Evolutionary conservation across 2,797 vertebrate genomes (phyloP).

Genomic region (Semotilus atromaculatus): DNA sequence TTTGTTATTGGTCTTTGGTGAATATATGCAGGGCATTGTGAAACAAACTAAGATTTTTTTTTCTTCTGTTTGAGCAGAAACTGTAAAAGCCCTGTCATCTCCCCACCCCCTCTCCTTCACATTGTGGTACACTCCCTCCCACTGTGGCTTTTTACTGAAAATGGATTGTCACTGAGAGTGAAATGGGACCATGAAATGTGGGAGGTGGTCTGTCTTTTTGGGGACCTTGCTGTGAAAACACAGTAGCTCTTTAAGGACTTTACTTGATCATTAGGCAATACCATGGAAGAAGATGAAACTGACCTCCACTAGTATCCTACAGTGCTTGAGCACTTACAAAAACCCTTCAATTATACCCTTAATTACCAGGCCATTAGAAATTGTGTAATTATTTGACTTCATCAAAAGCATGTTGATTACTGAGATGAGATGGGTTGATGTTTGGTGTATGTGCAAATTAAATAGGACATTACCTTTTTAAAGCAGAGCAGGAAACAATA

Average conservation of each 20-base stretch:
- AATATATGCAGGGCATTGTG: conserved; percentile 29
- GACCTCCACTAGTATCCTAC: conserved; percentile 66
- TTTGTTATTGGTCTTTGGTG: conserved; percentile 38
- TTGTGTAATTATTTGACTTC: conserved; percentile 64
- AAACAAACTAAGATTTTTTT: conserved; percentile 39
- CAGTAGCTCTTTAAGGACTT: conserved; percentile 59
- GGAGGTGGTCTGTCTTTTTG: conserved; percentile 66
- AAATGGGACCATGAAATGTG: conserved; percentile 57
- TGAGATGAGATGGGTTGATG: conserved; percentile 56
- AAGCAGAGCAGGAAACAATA: conserved; percentile 30
- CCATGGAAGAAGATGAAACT: conserved; percentile 64
- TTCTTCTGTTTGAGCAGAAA: conserved; percentile 37
- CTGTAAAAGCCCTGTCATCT: conserved; percentile 44
- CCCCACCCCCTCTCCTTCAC: conserved; percentile 57
- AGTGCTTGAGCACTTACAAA: conserved; percentile 36
- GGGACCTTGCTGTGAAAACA: conserved; percentile 73
- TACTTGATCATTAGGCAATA: conserved; percentile 65
- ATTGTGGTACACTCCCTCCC: conserved; percentile 67
- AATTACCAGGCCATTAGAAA: conserved; percentile 61
- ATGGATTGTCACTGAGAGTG: conserved; percentile 70
- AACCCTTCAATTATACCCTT: conserved; percentile 46
- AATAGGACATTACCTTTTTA: conserved; percentile 45
- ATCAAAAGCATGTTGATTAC: conserved; percentile 63
- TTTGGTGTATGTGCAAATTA: conserved; percentile 50
- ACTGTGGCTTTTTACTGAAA: conserved; percentile 69